Evolutionary conservation across 2,888 invertebrate genomes (phyloP).

Genomic region (Polylopha cassiicola): DNA sequence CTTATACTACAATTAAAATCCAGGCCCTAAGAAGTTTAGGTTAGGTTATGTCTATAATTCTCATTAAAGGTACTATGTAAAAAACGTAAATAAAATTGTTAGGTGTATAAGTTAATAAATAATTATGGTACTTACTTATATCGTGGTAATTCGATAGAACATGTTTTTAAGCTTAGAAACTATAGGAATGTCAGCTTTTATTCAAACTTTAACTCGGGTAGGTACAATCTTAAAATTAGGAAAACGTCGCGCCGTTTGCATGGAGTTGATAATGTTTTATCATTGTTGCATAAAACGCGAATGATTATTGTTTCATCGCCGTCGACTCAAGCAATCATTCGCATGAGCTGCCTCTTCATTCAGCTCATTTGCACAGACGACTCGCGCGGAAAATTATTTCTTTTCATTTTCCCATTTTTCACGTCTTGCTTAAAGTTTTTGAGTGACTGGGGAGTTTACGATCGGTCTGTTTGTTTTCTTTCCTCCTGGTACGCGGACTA

Average conservation of each 20-base stretch:
- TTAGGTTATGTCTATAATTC: too few species aligned
- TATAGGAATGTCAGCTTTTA: too few species aligned
- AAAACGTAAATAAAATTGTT: too few species aligned
- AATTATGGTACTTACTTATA: too few species aligned
- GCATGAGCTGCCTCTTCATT: conserved; percentile 67
- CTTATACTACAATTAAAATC: too few species aligned
- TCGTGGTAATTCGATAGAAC: too few species aligned
- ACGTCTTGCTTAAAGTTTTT: conserved; percentile 73
- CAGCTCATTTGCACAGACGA: conserved; percentile 77
- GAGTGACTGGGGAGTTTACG: conserved; percentile 49
- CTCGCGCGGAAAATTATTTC: conserved; percentile 77
- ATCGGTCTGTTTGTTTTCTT: conserved; percentile 56
- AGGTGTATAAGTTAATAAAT: too few species aligned
- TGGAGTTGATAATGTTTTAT: not conserved
- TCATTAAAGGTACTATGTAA: too few species aligned
- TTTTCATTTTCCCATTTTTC: conserved; percentile 76
- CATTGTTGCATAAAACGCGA: conserved; percentile 35
- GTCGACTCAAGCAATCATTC: conserved; percentile 66
- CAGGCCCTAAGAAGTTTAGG: too few species aligned
- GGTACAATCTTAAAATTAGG: too few species aligned
- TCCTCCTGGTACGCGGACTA: conserved; percentile 32
- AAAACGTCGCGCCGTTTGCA: too few species aligned
- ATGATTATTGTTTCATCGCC: conserved; percentile 61
- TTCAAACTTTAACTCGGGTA: not conserved
- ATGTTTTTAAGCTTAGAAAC: conserved; percentile 11